Conservation (phyloP, 2,797 vertebrate species). For the Phaenicophaeus curvirostris region DNA sequence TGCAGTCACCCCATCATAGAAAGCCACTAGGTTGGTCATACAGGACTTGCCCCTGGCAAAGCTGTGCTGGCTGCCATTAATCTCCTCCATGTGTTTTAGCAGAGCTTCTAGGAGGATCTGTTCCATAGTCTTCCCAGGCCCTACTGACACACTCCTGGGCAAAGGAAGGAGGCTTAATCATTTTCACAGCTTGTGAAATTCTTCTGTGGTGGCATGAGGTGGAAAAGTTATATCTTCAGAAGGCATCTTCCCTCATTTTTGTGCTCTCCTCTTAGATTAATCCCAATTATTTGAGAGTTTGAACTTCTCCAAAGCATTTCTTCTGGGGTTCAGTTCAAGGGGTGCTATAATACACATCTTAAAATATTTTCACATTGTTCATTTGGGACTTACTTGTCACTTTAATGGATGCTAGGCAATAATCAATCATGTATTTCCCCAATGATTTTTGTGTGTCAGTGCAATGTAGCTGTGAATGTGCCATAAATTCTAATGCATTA, state of each 20-base stretch:
- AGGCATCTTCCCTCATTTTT: background rate
- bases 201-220: background rate
- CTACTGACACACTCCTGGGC: background rate
- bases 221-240: background rate
- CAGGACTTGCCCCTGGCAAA: no score
- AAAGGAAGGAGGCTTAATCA: background rate
- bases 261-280: background rate
- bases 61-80: no score
- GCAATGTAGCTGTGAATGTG: accelerated
- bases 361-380: background rate
- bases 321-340: background rate
- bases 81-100: no score
- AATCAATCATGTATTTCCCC: background rate
- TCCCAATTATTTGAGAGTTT: background rate
- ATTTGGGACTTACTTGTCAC: background rate
- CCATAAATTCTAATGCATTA: background rate
- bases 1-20: no score
- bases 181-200: background rate
- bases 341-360: background rate
- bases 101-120: no score
- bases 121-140: no score
- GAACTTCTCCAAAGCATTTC: background rate
- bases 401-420: background rate
- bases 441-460: background rate
- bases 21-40: no score